These are phyloP conservation scores for Meriones unguiculatus DNA, from an alignment of 2,113 vertebrate species.

Conservation along the genomic window DNA sequence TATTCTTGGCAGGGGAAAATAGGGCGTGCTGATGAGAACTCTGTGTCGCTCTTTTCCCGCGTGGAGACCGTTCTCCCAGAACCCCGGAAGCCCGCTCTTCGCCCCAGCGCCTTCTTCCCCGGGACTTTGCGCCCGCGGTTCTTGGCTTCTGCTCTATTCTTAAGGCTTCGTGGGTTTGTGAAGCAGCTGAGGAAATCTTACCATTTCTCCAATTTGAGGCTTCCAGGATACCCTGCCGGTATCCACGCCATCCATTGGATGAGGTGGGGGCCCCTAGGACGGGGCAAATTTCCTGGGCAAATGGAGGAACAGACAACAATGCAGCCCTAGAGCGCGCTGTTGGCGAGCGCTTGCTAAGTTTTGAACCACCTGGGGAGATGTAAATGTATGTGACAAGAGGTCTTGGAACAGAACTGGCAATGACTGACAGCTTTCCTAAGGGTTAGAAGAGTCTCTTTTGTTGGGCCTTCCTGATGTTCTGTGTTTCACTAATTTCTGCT, in stretches of 20 bases:
- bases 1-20: conserved; percentile 29
- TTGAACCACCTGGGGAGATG: neutral
- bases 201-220: neutral
- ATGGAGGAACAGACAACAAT: neutral
- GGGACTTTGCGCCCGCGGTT: neutral
- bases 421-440: neutral
- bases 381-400: neutral
- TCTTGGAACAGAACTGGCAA: neutral
- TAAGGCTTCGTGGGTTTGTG: neutral
- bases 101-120: neutral
- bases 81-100: neutral
- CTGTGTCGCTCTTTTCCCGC: neutral
- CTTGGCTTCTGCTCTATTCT: neutral
- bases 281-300: neutral
- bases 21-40: neutral
- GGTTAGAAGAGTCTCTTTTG: neutral
- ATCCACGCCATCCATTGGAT: neutral
- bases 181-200: neutral
- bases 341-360: neutral
- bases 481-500: neutral
- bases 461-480: neutral
- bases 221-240: neutral
- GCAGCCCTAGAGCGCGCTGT: neutral
- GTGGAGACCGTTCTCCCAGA: fast-evolving
- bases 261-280: neutral